Conservation (phyloP, 2,113 vertebrate species). For the Phodopus roborovskii region DNA sequence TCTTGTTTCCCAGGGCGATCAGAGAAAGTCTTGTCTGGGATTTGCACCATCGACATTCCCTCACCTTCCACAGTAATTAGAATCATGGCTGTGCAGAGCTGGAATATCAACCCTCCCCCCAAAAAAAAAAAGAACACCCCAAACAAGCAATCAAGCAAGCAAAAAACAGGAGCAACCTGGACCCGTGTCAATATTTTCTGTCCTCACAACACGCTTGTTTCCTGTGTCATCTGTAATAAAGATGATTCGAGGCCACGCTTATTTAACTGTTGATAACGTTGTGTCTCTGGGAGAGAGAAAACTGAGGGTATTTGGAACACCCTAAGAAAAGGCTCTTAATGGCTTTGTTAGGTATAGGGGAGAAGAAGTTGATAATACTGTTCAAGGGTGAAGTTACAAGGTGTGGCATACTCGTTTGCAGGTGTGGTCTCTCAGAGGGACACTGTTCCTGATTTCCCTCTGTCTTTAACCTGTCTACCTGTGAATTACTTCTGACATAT, state of each 20-base stretch:
- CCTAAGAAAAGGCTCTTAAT: neutral
- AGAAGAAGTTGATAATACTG: neutral
- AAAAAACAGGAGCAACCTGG: neutral
- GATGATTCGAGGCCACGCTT: neutral
- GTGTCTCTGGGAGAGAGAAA: conserved; percentile 11
- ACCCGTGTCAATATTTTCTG: neutral
- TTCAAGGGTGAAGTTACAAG: neutral
- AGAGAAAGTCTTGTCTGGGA: neutral
- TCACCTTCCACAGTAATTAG: neutral
- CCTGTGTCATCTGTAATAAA: neutral
- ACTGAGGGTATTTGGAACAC: neutral
- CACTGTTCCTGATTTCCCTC: neutral
- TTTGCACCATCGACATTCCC: neutral
- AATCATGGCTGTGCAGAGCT: neutral
- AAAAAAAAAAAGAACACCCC: neutral
- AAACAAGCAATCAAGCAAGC: neutral
- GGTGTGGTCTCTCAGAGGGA: neutral
- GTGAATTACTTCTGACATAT: neutral
- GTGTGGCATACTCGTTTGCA: conserved; percentile 26
- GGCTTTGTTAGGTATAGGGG: neutral
- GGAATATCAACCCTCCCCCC: neutral
- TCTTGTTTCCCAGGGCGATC: neutral
- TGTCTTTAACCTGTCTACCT: neutral
- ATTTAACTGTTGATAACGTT: neutral
- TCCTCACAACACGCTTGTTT: neutral